phyloP scores from a whole-genome alignment of 2,888 invertebrate genomes.

The Falcaria lacertinaria region DNA sequence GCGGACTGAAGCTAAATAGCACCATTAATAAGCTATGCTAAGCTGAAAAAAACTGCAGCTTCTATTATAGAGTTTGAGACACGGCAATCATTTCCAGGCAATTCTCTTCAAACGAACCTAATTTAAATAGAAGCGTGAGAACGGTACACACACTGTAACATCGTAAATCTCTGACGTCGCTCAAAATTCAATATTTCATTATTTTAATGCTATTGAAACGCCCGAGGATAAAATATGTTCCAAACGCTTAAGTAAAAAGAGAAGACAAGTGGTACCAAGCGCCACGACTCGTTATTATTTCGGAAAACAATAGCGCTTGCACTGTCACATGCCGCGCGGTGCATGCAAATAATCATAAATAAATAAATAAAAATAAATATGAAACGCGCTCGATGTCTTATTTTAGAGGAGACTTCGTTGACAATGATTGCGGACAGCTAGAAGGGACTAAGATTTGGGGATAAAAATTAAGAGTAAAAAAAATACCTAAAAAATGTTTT shows the following conservation, averaged over 20 bases:
- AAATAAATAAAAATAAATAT: slow-evolving; percentile 78
- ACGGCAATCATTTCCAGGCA: background rate
- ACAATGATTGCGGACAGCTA: background rate
- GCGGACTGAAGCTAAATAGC: too few relatives aligned
- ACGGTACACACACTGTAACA: slow-evolving; percentile 42
- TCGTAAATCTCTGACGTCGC: slow-evolving; percentile 46
- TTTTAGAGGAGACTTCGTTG: slow-evolving; percentile 51
- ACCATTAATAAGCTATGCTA: too few relatives aligned
- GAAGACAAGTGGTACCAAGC: slow-evolving; percentile 51
- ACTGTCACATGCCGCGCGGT: slow-evolving; percentile 71
- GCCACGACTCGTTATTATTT: slow-evolving; percentile 77
- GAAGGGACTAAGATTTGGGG: background rate
- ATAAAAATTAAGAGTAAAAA: too few relatives aligned
- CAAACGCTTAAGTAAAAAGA: slow-evolving; percentile 26
- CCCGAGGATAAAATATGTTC: slow-evolving; percentile 37
- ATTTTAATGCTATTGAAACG: slow-evolving; percentile 63
- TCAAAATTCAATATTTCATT: slow-evolving; percentile 41
- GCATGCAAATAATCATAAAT: slow-evolving; percentile 78
- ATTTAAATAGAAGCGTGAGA: slow-evolving; percentile 34
- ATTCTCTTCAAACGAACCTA: slow-evolving; percentile 1
- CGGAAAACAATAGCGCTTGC: slow-evolving; percentile 72
- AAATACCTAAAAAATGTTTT: background rate
- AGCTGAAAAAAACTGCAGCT: too few relatives aligned
- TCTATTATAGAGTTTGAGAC: too few relatives aligned
- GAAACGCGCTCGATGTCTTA: slow-evolving; percentile 65